Evolutionary conservation across 2,113 vertebrate species (phyloP), one percentile per base, ranked within the genome.

Genomic region (Hyla sarda): DNA sequence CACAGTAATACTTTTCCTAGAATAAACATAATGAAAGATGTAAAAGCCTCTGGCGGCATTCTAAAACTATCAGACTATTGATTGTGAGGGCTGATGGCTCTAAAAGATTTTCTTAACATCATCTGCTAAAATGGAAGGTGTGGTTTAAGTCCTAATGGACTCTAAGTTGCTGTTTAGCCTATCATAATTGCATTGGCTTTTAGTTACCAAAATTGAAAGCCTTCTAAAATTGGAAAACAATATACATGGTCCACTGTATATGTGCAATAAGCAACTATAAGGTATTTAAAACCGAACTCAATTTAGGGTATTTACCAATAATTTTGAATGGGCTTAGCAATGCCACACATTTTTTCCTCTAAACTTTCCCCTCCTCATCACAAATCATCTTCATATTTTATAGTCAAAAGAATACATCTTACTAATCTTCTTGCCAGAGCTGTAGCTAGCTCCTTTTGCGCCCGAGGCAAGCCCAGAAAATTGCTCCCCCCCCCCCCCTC

Each of bases 1-100:
- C 76, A 86, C 84, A 86, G 80, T 80, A 80, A 86, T 60, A 86
- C 76, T 47, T 80, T 71, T 86, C 76, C 72, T 47, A 80, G 76
- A 73, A 86, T 86, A 86, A 86, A 80, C 45, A 86, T 79, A 80
- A 80, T 86, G 84, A 86, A 86, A 86, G 71, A 71, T 80, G 48
- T 86, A 80, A 80, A 86, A 86, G 76, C 75, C 84, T 86, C 50
- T 80, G 62, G 84, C 84, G 48, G 76, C 48, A 86, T 47, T 86
- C 62, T 72, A 80, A 86, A 86, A 80, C 65, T 62, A 78, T 79
- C 65, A 86, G 77, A 80, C 84, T 79, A 86, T 80, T 41, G 84
- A 86, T 86, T 86, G 62, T 41, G 32, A 69, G 75, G 47, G 76
- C 32, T 86, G 69, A 85, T 79, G 75, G 47, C 75, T 78, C 65